Evolutionary conservation across 1,140 invertebrate species (phyloP), one percentile per base, ranked within the genome.

Genomic region (Sycobia sp.): DNA sequence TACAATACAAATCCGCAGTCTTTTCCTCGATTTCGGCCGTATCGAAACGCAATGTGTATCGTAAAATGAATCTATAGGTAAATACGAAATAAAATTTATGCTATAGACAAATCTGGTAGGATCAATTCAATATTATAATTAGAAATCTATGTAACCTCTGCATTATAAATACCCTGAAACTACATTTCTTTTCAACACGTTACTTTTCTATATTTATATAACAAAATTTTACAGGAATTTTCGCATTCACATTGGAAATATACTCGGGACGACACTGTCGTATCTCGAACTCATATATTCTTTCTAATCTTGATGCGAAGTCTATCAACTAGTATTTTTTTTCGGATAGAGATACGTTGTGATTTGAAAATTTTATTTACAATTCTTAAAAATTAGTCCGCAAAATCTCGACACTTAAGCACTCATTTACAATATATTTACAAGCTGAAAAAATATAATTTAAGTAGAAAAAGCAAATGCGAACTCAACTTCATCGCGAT

Each of bases 101-200:
- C n/a, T n/a, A n/a, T 29, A 39, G 23, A 58, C 29, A 25, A 46
- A 57, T 23, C n/a, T 41, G 14, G 38, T 36, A 23, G 25, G 4
- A 3, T 4, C 36, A 49, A 27, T 25, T 58, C 36, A 46, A 58
- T 25, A 0, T 38, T 41, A 27, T 14, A 54, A 29, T 60, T 66
- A 43, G 53, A 71, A 68, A 72, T 69, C 67, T 73, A 72, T 68
- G 55, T 62, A 74, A 72, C 63, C 63, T 60, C 69, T 66, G 47
- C n/a, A n/a, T 62, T 68, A 70, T 67, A 68, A 71, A 70, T 75
- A 75, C 72, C 72, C 72, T 73, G 73, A 67, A 72, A 70, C 51
- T 56, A 63, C 18, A 51, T 23, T 51, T n/a, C n/a, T n/a, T 54
- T 54, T 55, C 38, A 32, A 49, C 36, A 5, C 39, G 50, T 62